Conservation (phyloP, 2,797 vertebrate species). For the Ataeniobius toweri region DNA sequence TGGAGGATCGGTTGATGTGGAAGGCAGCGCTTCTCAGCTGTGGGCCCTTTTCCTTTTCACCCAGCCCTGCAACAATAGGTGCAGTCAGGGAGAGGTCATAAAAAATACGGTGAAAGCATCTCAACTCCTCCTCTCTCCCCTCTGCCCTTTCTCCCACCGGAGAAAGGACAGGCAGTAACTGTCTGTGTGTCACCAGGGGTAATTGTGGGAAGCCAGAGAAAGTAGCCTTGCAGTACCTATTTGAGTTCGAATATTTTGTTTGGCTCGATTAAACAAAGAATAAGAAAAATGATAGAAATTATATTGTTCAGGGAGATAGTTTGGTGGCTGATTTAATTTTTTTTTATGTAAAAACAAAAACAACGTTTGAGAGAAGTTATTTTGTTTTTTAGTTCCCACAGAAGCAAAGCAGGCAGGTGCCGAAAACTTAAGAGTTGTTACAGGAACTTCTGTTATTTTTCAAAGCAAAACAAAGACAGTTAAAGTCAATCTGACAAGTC, state of each 20-base stretch:
- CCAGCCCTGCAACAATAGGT: conserved; percentile 75
- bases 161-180: conserved; percentile 80
- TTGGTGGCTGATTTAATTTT: neutral
- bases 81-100: conserved; percentile 82
- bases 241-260: conserved; percentile 51
- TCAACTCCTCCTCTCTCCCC: conserved; percentile 78
- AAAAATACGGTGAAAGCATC: conserved; percentile 81
- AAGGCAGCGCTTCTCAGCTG: conserved; percentile 73
- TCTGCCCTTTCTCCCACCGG: conserved; percentile 75
- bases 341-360: neutral
- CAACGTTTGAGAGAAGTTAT: neutral
- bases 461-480: neutral
- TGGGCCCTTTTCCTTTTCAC: conserved; percentile 77
- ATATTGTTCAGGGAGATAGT: neutral
- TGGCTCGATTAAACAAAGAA: conserved; percentile 19
- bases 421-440: neutral
- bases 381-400: neutral
- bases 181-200: conserved; percentile 76
- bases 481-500: neutral
- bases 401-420: neutral
- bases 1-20: conserved; percentile 60
- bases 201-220: conserved; percentile 73
- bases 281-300: neutral
- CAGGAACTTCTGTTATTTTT: neutral
- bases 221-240: conserved; percentile 69